A percentile compares a stretch with the other conserved stretches of the same genome.
These are phyloP conservation scores for Drosophila nigromelanica DNA, from an alignment of 1,140 invertebrate species.

Conservation along the genomic window DNA sequence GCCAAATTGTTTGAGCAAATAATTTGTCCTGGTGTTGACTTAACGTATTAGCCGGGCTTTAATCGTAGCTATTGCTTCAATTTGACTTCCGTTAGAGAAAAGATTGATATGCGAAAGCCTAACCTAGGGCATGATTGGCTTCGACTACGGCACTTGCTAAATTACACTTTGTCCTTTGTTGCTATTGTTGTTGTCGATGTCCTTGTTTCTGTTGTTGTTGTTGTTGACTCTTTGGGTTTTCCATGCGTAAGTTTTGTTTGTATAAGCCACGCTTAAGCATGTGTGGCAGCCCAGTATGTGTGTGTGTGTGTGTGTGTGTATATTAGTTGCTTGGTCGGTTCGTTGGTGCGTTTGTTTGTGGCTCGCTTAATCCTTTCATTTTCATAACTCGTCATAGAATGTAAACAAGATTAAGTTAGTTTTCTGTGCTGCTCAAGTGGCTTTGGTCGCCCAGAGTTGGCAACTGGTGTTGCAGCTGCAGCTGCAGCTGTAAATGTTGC, in stretches of 20 bases:
- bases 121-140: constrained; percentile 38
- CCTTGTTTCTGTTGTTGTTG: constrained; percentile 19
- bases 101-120: constrained; percentile 35
- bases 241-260: constrained; percentile 75
- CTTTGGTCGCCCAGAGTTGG: constrained; percentile 54
- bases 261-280: constrained; percentile 65
- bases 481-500: background rate
- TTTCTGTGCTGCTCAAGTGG: constrained; percentile 78
- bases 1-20: background rate
- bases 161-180: constrained; percentile 23
- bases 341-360: constrained; percentile 72
- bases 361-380: constrained; percentile 79
- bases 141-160: constrained; percentile 38
- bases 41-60: background rate
- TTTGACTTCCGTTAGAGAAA: constrained; percentile 21
- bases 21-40: too few relatives aligned
- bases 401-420: constrained; percentile 81
- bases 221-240: constrained; percentile 38
- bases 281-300: constrained; percentile 41
- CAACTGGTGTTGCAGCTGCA: constrained; percentile 3
- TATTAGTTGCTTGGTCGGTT: constrained; percentile 32
- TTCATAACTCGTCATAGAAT: constrained; percentile 82
- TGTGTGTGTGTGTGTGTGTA: constrained; percentile 27
- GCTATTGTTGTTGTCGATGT: constrained; percentile 30
- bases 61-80: constrained; percentile 2